phyloP scores from a whole-genome alignment of 1,140 invertebrate genomes.

The Pachypeltis micranthus region DNA sequence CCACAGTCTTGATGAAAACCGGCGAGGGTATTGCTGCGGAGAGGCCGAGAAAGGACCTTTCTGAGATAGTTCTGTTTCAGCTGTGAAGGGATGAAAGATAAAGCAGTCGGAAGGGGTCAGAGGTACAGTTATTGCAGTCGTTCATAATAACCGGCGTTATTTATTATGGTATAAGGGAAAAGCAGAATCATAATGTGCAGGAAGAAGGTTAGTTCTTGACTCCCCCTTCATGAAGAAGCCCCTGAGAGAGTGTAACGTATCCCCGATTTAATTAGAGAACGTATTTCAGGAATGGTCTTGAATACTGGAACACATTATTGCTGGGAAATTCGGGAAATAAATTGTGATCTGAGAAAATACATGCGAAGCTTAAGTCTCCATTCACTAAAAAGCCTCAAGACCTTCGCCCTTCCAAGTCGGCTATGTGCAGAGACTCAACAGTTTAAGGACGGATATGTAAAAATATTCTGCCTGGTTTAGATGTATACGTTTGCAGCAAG shows the following conservation, averaged over 20 bases:
- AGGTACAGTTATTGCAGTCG: neutral
- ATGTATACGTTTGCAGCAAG: no score
- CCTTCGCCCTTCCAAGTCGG: no score
- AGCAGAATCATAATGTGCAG: neutral
- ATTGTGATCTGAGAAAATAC: no score
- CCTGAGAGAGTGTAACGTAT: neutral
- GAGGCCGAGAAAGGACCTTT: neutral
- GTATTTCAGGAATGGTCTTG: no score
- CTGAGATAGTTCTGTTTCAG: neutral
- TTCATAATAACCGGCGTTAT: neutral
- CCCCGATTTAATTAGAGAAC: neutral
- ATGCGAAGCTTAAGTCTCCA: no score
- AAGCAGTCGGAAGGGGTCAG: neutral
- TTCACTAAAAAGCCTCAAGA: no score
- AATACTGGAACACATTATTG: no score
- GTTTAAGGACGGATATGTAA: no score
- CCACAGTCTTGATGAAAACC: neutral
- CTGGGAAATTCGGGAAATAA: no score
- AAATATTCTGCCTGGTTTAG: no score
- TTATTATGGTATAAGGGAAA: neutral
- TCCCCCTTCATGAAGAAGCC: neutral
- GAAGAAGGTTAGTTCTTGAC: neutral
- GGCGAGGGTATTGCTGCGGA: neutral
- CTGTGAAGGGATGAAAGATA: neutral
- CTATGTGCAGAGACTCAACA: no score